Conservation (phyloP, 2,888 invertebrate species). For the Cybosia mesomella region DNA sequence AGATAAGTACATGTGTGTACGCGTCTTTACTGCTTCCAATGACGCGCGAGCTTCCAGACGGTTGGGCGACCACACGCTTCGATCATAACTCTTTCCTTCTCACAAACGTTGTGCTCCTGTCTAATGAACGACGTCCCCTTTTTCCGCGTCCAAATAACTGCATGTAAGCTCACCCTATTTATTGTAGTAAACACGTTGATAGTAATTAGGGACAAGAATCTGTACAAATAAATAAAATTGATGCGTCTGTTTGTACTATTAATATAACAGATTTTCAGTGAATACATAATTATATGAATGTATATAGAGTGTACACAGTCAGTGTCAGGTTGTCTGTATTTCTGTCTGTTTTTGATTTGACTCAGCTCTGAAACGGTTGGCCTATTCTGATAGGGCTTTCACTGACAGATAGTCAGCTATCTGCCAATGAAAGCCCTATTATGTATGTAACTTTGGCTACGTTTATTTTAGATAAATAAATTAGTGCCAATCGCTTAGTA, state of each 20-base stretch:
- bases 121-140: background rate
- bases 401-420: too few relatives aligned
- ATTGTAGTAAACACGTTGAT: background rate
- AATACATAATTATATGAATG: too few relatives aligned
- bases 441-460: too few relatives aligned
- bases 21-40: slow-evolving; percentile 34
- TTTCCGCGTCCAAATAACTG: background rate
- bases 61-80: slow-evolving; percentile 50
- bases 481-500: too few relatives aligned
- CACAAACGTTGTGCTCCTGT: slow-evolving; percentile 22
- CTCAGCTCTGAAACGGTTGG: too few relatives aligned
- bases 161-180: slow-evolving; percentile 10
- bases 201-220: background rate
- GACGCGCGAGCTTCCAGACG: slow-evolving; percentile 39
- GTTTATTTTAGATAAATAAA: too few relatives aligned
- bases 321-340: too few relatives aligned
- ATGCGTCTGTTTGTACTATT: background rate
- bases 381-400: too few relatives aligned
- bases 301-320: too few relatives aligned
- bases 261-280: background rate
- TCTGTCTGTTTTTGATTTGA: too few relatives aligned
- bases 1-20: slow-evolving; percentile 24
- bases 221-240: background rate
- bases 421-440: too few relatives aligned
- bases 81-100: slow-evolving; percentile 37